Conservation (phyloP, 92 coral and sea anemone genomes). For the Diadumene lineata region DNA sequence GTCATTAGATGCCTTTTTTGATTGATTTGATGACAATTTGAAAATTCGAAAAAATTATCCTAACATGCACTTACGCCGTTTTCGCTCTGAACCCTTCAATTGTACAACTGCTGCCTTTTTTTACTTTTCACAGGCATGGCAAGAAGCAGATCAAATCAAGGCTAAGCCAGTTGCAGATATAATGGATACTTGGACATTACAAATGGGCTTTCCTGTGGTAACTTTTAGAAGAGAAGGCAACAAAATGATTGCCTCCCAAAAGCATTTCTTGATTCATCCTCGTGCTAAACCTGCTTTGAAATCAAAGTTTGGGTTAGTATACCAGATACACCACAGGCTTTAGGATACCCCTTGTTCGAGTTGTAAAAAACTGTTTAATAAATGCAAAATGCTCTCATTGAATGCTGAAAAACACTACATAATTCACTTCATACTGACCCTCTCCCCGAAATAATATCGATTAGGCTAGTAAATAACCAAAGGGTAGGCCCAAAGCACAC, state of each 20-base stretch:
- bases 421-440: no score
- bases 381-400: no score
- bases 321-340: no score
- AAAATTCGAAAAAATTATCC: no score
- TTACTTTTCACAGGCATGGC: constrained; percentile 8
- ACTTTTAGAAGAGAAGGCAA: constrained; percentile 46
- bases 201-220: constrained; percentile 92
- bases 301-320: constrained; percentile 69
- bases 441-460: no score
- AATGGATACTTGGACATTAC: constrained; percentile 95
- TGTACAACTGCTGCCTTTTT: neutral
- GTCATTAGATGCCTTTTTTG: no score
- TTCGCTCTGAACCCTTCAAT: neutral
- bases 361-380: no score
- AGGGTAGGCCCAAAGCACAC: no score
- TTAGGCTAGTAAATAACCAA: no score
- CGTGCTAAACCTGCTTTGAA: constrained; percentile 51
- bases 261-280: constrained; percentile 73
- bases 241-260: constrained; percentile 63
- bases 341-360: no score
- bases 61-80: neutral
- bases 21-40: no score
- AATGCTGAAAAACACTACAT: no score
- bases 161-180: constrained; percentile 51
- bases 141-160: neutral